Conservation (phyloP, 2,888 invertebrate genomes). For the Embidobia sp. region DNA sequence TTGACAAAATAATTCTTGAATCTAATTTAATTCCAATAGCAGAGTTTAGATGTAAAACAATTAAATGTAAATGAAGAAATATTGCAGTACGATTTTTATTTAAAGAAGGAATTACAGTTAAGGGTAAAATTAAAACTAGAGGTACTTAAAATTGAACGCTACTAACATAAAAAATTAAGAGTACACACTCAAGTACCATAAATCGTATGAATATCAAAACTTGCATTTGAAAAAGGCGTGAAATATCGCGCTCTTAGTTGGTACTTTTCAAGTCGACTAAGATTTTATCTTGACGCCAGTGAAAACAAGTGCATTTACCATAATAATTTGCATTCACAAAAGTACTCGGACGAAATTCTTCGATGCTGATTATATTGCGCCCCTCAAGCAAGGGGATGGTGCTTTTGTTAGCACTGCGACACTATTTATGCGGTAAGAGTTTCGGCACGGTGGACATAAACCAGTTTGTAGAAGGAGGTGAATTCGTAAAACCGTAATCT, state of each 20-base stretch:
- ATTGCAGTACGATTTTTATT: too few relatives aligned
- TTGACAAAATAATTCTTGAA: too few relatives aligned
- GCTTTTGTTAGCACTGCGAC: constrained; percentile 58
- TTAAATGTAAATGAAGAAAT: too few relatives aligned
- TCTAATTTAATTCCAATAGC: too few relatives aligned
- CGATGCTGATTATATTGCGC: constrained; percentile 53
- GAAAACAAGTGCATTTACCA: constrained; percentile 33
- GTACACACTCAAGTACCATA: too few relatives aligned
- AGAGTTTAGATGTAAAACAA: too few relatives aligned
- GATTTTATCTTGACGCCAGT: constrained; percentile 26
- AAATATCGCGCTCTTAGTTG: background rate
- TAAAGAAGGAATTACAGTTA: too few relatives aligned
- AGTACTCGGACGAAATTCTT: constrained; percentile 32
- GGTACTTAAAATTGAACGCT: too few relatives aligned
- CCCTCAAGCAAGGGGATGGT: constrained; percentile 41
- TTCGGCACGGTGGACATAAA: constrained; percentile 64
- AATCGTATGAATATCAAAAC: too few relatives aligned
- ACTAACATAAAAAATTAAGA: too few relatives aligned
- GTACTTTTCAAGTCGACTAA: constrained; percentile 2
- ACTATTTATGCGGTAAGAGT: constrained; percentile 60
- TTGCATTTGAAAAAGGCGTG: too few relatives aligned
- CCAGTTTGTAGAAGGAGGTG: constrained; percentile 72
- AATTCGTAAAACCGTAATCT: constrained; percentile 78
- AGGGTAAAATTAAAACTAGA: too few relatives aligned
- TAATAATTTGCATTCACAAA: constrained; percentile 41